Evolutionary conservation across 2,797 vertebrate genomes (phyloP).

Genomic region (Siniperca obscura): DNA sequence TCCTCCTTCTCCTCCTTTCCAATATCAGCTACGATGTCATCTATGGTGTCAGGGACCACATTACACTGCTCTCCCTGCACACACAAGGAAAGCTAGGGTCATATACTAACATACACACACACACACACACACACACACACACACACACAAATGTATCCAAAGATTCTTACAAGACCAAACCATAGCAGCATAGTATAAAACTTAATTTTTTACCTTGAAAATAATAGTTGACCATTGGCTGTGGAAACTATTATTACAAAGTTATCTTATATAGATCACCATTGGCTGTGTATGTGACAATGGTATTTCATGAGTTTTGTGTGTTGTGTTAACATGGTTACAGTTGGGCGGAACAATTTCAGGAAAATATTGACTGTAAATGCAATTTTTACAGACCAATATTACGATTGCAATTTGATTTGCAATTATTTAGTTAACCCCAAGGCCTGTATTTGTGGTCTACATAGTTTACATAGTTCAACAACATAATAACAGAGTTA

Average conservation of each 20-base stretch:
- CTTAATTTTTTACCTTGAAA: not conserved
- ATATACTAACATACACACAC: slow-evolving; percentile 7
- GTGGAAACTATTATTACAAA: not conserved
- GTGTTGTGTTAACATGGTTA: not conserved
- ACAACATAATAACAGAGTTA: not conserved
- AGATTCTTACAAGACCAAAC: not conserved
- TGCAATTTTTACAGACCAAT: not conserved
- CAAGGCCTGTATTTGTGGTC: not conserved
- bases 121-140: not conserved
- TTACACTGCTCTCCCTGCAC: slow-evolving; percentile 96
- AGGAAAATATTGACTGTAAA: not conserved
- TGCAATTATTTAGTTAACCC: not conserved
- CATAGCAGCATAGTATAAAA: not conserved
- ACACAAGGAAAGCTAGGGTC: slow-evolving; percentile 28
- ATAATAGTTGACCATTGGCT: not conserved
- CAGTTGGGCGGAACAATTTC: not conserved
- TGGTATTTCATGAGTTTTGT: not conserved
- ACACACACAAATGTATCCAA: not conserved
- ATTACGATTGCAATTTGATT: not conserved
- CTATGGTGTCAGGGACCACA: slow-evolving; percentile 93
- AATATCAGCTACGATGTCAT: slow-evolving; percentile 96
- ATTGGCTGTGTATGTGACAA: not conserved
- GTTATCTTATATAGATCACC: not conserved
- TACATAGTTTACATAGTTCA: not conserved
- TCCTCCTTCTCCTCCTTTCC: slow-evolving; percentile 93